Percentiles rank a stretch among this genome's conserved stretches.
phyloP scores from a whole-genome alignment of 2,888 invertebrate species.

The Seira musarum region DNA sequence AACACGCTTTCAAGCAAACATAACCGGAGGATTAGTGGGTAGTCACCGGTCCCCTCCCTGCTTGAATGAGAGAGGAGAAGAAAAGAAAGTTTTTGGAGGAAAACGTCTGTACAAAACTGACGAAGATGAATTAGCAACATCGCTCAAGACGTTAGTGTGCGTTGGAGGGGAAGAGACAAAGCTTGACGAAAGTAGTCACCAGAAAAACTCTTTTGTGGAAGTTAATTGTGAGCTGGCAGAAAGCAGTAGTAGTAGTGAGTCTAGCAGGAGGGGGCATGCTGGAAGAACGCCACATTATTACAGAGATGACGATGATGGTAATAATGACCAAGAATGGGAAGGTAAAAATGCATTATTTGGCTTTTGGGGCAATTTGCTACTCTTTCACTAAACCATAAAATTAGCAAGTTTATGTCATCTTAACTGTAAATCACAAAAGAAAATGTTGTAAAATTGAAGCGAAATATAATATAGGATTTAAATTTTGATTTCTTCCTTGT shows the following conservation, averaged over 20 bases:
- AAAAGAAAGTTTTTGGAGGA: not conserved
- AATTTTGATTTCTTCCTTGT: no score
- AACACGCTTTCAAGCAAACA: not conserved
- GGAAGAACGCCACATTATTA: no score
- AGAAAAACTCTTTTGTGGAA: no score
- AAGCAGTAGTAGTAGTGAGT: no score
- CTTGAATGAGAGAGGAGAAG: not conserved
- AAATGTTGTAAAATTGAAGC: no score
- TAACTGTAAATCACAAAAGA: no score
- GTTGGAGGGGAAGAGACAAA: not conserved
- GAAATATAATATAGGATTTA: no score
- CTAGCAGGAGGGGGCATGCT: no score
- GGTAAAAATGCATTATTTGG: no score
- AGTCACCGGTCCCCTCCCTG: slow-evolving; percentile 11
- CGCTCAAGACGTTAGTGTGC: not conserved
- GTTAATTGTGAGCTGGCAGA: no score
- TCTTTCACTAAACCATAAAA: not conserved
- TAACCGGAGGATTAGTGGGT: not conserved
- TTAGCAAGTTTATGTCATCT: no score
- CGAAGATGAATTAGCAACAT: not conserved
- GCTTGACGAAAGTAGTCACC: not conserved
- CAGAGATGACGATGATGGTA: not conserved
- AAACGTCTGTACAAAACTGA: not conserved
- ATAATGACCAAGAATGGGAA: not conserved
- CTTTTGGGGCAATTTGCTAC: not conserved